These are phyloP conservation scores for Menura novaehollandiae DNA, from an alignment of 2,113 vertebrate species.

Conservation along the genomic window DNA sequence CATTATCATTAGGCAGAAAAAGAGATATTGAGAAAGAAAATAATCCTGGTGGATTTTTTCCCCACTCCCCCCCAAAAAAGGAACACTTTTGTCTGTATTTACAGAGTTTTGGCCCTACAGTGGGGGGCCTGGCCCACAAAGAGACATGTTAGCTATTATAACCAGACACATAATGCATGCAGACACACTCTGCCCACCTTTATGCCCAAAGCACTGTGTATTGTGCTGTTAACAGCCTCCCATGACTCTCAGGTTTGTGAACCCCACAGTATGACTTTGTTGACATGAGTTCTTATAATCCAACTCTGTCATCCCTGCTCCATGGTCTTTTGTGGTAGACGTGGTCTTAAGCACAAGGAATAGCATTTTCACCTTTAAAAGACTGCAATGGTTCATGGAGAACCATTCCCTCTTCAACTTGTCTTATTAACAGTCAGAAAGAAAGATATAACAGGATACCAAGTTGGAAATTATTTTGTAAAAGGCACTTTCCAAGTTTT, in stretches of 20 bases:
- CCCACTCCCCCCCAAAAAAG: background rate
- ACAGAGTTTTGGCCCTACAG: background rate
- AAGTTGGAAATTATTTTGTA: background rate
- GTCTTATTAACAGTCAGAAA: background rate
- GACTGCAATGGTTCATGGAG: background rate
- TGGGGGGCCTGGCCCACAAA: background rate
- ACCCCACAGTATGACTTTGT: background rate
- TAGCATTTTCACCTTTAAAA: background rate
- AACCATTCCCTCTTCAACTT: background rate
- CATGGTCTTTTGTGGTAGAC: background rate
- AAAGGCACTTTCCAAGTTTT: slow-evolving; percentile 49
- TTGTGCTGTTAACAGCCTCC: background rate
- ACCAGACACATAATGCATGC: background rate
- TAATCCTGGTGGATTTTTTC: accelerated
- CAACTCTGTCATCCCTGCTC: background rate
- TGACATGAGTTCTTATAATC: background rate
- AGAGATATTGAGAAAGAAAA: background rate
- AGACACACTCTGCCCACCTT: background rate
- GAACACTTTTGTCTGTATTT: background rate
- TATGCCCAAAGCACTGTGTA: background rate
- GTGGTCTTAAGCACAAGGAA: background rate
- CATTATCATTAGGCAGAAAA: background rate
- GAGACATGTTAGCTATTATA: accelerated
- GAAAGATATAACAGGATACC: background rate
- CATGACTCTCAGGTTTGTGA: background rate